A percentile compares a stretch with the other conserved stretches of the same genome.
These are phyloP conservation scores for Tiaroga cobitis DNA, from an alignment of 2,797 vertebrate genomes.

Conservation along the genomic window DNA sequence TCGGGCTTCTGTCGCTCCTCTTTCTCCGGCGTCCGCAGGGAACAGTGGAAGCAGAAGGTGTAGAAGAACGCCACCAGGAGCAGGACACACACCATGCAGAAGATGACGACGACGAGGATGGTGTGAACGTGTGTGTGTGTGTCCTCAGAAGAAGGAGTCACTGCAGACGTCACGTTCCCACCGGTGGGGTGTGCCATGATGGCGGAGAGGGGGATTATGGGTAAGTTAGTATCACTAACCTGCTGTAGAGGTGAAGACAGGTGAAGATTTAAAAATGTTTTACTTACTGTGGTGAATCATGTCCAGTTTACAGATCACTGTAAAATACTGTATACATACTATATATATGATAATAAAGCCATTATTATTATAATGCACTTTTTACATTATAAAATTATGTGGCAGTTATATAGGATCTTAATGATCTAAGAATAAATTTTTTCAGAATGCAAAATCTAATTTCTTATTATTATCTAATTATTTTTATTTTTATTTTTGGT, in stretches of 20 bases:
- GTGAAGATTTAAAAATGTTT: too few relatives aligned
- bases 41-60: slow-evolving; percentile 76
- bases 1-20: slow-evolving; percentile 44
- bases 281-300: too few relatives aligned
- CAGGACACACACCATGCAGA: slow-evolving; percentile 77
- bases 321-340: too few relatives aligned
- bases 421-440: background rate
- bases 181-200: background rate
- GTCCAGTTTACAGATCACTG: too few relatives aligned
- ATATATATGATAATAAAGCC: background rate
- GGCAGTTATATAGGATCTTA: too few relatives aligned
- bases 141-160: slow-evolving; percentile 46
- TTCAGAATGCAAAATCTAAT: background rate
- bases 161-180: background rate
- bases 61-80: slow-evolving; percentile 76
- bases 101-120: slow-evolving; percentile 73
- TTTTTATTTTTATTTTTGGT: too few relatives aligned
- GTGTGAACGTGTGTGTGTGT: slow-evolving; percentile 64
- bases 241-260: background rate
- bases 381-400: too few relatives aligned
- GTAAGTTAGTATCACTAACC: background rate
- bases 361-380: background rate
- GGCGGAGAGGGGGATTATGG: background rate
- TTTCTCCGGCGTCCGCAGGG: slow-evolving; percentile 63
- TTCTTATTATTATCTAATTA: background rate